A percentile compares a stretch with the other conserved stretches of the same genome.
phyloP scores from a whole-genome alignment of 2,888 invertebrate genomes.

The Megaustenia siamemsis region DNA sequence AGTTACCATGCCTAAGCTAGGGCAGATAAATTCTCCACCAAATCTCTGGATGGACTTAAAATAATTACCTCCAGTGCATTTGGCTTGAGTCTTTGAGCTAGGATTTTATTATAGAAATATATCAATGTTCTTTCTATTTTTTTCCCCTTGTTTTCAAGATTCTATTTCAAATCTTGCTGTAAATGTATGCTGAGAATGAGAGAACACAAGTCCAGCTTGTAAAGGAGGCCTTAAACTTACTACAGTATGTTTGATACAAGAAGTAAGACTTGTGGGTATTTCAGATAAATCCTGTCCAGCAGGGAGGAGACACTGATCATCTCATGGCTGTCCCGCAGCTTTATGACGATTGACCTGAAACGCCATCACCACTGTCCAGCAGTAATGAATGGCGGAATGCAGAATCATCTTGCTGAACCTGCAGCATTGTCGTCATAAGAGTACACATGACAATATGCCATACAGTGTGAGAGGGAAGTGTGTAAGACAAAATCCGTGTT shows the following conservation, averaged over 20 bases:
- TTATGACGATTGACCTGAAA: constrained; percentile 34
- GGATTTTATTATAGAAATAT: too few relatives aligned
- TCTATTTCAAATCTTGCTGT: background rate
- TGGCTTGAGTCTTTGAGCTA: too few relatives aligned
- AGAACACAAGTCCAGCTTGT: background rate
- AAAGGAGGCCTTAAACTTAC: background rate
- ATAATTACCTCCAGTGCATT: background rate
- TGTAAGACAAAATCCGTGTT: constrained; percentile 60
- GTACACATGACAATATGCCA: constrained; percentile 75
- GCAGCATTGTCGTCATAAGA: constrained; percentile 42
- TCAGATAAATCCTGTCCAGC: constrained; percentile 6
- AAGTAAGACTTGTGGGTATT: background rate
- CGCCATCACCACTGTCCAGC: constrained; percentile 34
- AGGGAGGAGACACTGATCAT: constrained; percentile 17
- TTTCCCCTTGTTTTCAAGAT: background rate
- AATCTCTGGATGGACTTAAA: too few relatives aligned
- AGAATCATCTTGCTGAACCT: constrained; percentile 26
- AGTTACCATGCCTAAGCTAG: background rate
- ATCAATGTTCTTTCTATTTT: too few relatives aligned
- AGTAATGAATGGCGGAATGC: constrained; percentile 17
- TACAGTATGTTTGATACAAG: background rate
- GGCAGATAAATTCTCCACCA: background rate
- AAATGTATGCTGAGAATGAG: background rate
- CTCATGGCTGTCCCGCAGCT: constrained; percentile 39
- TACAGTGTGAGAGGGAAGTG: constrained; percentile 64